Conservation (phyloP, 2,113 vertebrate species). For the Mormyrus lacerda region DNA sequence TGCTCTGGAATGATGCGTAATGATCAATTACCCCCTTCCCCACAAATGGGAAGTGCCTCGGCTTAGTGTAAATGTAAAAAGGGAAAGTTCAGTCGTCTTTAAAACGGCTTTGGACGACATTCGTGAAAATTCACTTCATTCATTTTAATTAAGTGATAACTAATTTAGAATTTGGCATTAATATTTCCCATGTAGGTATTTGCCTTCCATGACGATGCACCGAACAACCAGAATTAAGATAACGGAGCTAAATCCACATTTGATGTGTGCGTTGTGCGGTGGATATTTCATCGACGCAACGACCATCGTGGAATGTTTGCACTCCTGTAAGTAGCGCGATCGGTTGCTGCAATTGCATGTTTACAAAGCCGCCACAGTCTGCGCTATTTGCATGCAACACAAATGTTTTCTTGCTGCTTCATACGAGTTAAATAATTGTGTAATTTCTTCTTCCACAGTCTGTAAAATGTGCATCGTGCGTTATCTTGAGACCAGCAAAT, state of each 20-base stretch:
- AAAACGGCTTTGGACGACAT: background rate
- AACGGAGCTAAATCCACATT: constrained; percentile 72
- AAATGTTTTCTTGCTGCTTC: background rate
- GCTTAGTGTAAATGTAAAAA: background rate
- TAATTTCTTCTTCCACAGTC: constrained; percentile 46
- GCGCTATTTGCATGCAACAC: background rate
- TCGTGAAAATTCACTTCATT: background rate
- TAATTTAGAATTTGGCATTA: background rate
- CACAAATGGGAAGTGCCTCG: background rate
- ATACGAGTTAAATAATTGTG: background rate
- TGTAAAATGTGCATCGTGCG: constrained; percentile 81
- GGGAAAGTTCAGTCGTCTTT: background rate
- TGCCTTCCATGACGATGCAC: constrained; percentile 74
- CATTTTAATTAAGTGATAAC: background rate
- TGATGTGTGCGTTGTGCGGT: constrained; percentile 77
- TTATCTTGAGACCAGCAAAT: constrained; percentile 81
- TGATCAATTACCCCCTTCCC: background rate
- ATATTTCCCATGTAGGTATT: constrained; percentile 27
- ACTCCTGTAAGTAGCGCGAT: constrained; percentile 67
- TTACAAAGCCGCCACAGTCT: background rate
- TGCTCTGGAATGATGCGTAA: background rate
- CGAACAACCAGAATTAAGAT: constrained; percentile 70
- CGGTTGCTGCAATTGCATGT: background rate
- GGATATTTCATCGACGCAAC: constrained; percentile 79
- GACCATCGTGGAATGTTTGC: constrained; percentile 78